Evolutionary conservation across 2,888 invertebrate genomes (phyloP), one percentile per base, ranked within the genome.

Genomic region (Cerastis leucographa): DNA sequence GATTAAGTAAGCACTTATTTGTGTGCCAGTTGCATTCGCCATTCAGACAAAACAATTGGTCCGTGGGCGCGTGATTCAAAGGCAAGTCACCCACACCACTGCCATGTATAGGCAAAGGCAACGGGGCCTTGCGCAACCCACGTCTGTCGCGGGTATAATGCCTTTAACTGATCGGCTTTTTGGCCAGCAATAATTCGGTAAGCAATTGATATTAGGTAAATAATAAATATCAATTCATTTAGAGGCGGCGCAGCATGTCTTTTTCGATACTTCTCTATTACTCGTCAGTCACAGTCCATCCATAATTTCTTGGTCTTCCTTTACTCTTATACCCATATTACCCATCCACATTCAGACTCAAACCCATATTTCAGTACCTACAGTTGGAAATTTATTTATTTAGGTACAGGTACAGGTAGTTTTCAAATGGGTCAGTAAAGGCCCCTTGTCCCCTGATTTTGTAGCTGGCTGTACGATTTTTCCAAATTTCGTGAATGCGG

Each of bases 11-110:
- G 64, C 78, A 83, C 69, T 80, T 85, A 89, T 88, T 90, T 90
- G 88, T 90, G 87, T 82, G 87, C 83, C 85, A 88, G 90, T 89
- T 93, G 93, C 92, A 93, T 78, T 78, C 72, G 51, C 78, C 80
- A 80, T 90, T 89, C 92, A 93, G 89, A 85, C 87, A 88, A 82
- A 88, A 90, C 88, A 91, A 91, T 92, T 90, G 87, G 80, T 79
- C 69, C 85, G 95, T 95, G 94, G 95, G 95, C 90, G 95, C 91
- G 87, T 94, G 95, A 95, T 93, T 95, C 94, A 94, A 94, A 92
- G 91, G 87, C 90, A 84, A 78, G 83, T 91, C 92, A 91, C 94
- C 94, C 92, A 92, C 94, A n/a, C 86, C 84, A 88, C 78, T 78
- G 81, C 92, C 92, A 81, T 91, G 77, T 89, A 93, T 91, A 91